Conservation (phyloP, 2,113 vertebrate species). For the Nesospiza acunhae region DNA sequence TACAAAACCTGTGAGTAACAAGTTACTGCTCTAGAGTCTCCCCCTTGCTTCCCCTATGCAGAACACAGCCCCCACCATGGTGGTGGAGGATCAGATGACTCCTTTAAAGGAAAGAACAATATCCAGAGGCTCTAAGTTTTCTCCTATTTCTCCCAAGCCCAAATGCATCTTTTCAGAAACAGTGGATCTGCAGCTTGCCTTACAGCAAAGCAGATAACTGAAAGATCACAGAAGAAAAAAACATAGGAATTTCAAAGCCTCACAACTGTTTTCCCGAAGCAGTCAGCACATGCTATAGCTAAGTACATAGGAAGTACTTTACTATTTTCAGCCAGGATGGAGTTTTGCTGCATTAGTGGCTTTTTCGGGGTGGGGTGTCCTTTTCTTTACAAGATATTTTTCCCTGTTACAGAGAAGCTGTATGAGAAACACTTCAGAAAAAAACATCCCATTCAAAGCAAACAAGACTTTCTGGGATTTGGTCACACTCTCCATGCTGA, state of each 20-base stretch:
- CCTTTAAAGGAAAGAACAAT: background rate
- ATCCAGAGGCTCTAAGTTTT: background rate
- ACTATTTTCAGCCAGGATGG: background rate
- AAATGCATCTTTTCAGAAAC: background rate
- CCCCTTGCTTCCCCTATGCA: background rate
- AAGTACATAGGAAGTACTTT: background rate
- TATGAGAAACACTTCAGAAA: background rate
- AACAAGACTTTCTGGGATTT: background rate
- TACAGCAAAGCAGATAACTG: background rate
- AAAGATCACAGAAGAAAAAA: background rate
- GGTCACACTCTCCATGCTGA: background rate
- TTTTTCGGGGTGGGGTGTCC: background rate
- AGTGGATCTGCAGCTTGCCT: background rate
- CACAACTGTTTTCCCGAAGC: background rate
- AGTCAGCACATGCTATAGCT: background rate
- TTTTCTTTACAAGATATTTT: background rate
- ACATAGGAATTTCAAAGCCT: background rate
- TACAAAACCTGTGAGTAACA: background rate
- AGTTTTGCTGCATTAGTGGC: background rate
- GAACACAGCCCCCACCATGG: background rate
- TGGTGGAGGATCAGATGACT: background rate
- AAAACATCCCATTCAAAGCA: background rate
- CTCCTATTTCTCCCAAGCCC: background rate
- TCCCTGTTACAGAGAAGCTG: background rate
- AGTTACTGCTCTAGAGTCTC: background rate